phyloP scores from a whole-genome alignment of 2,888 invertebrate species.

The Brenthis ino region DNA sequence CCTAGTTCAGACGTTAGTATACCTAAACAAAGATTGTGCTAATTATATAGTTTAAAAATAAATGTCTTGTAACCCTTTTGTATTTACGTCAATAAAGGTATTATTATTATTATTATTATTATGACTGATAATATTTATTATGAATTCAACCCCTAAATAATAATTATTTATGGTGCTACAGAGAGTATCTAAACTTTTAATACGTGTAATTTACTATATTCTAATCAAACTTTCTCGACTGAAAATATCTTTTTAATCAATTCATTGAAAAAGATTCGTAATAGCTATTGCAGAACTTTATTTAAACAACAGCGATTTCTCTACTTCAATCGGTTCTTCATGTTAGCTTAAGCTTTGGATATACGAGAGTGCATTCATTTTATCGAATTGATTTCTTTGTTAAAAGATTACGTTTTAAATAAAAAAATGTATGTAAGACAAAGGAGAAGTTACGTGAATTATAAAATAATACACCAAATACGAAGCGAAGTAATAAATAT shows the following conservation, averaged over 20 bases:
- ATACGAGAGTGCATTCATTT: slow-evolving; percentile 24
- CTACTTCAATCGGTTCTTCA: slow-evolving; percentile 24
- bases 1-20: no score
- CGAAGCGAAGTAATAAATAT: no score
- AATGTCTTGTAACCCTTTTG: no score
- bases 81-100: no score
- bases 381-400: slow-evolving; percentile 20
- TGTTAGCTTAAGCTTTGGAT: slow-evolving; percentile 23
- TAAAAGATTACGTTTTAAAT: not conserved
- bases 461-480: no score
- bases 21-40: no score
- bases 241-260: not conserved
- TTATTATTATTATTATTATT: no score
- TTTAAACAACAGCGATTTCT: slow-evolving; percentile 22
- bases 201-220: no score
- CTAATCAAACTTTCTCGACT: no score
- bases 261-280: slow-evolving; percentile 1
- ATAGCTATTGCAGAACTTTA: slow-evolving; percentile 10
- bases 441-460: no score
- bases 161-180: not conserved
- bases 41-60: no score
- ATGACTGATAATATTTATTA: not conserved
- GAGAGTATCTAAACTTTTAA: no score
- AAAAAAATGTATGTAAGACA: not conserved
- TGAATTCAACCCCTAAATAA: slow-evolving; percentile 10